Percentiles rank a stretch among this genome's conserved stretches.
phyloP scores from a whole-genome alignment of 2,797 vertebrate species.

The Eptatretus atami region DNA sequence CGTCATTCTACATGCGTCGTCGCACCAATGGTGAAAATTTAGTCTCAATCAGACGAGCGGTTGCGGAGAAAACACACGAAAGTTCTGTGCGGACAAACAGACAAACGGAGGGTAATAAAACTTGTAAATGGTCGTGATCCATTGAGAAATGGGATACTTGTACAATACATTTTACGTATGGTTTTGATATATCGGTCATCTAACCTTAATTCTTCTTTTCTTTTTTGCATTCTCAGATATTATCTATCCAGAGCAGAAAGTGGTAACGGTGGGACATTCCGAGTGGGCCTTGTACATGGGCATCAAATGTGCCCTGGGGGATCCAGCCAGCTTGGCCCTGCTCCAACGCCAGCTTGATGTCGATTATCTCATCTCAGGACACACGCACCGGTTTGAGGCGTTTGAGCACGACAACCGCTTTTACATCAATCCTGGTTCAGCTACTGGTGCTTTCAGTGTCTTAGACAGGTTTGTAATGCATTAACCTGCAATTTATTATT shows the following conservation, averaged over 20 bases:
- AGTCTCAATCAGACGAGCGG: too few species aligned
- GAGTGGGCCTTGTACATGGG: constrained; percentile 86
- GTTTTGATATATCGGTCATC: neutral
- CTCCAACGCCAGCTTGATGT: constrained; percentile 74
- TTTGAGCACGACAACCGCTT: constrained; percentile 98
- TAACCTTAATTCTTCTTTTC: neutral
- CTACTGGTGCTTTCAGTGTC: constrained; percentile 76
- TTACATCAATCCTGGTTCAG: constrained; percentile 92
- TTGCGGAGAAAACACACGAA: too few species aligned
- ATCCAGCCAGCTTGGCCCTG: constrained; percentile 75
- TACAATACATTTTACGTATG: too few species aligned
- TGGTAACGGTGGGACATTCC: constrained; percentile 92
- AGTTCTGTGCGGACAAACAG: too few species aligned
- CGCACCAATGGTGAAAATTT: too few species aligned
- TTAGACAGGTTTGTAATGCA: constrained; percentile 43
- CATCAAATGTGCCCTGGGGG: constrained; percentile 96
- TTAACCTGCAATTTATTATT: too few species aligned
- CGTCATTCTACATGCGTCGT: too few species aligned
- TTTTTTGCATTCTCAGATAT: neutral
- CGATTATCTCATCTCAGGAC: constrained; percentile 95
- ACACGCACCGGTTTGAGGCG: constrained; percentile 93
- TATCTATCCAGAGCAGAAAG: constrained; percentile 52
- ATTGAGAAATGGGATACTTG: too few species aligned
- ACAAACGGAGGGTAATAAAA: too few species aligned
- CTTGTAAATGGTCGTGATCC: too few species aligned